phyloP scores from a whole-genome alignment of 2,797 vertebrate species.

The Manis crassicaudata region DNA sequence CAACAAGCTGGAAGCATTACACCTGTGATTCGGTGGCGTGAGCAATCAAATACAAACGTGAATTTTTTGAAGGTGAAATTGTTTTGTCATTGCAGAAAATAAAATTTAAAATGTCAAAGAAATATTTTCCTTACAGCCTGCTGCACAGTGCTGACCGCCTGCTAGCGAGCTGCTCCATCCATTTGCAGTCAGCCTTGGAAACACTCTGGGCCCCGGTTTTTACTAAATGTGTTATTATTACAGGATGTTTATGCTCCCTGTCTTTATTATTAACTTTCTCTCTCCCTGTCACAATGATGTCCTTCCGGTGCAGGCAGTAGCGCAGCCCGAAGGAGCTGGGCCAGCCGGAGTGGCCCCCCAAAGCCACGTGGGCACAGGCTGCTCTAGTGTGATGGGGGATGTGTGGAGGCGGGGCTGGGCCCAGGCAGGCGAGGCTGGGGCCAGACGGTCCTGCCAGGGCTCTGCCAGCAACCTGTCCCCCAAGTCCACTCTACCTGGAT shows the following conservation, averaged over 20 bases:
- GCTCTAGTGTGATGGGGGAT: no score
- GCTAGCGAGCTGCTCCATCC: rapidly evolving
- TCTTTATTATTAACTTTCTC: not conserved
- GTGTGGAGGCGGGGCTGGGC: rapidly evolving
- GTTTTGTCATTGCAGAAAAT: not conserved
- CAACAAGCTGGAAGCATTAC: not conserved
- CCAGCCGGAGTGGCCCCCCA: no score
- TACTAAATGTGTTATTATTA: not conserved
- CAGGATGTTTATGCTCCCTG: not conserved
- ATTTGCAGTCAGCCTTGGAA: not conserved
- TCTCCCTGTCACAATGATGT: rapidly evolving
- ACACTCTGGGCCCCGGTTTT: not conserved
- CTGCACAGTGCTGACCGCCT: rapidly evolving
- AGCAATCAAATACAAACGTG: no score
- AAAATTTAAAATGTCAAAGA: not conserved
- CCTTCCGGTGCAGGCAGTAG: no score
- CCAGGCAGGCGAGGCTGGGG: rapidly evolving
- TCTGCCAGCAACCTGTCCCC: rapidly evolving
- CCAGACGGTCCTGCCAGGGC: rapidly evolving
- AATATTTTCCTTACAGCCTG: not conserved
- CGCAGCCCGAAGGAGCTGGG: rapidly evolving
- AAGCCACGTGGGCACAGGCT: not conserved
- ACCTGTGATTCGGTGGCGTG: rapidly evolving
- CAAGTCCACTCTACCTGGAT: rapidly evolving
- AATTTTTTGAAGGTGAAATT: not conserved